A percentile compares a stretch with the other conserved stretches of the same genome.
These are phyloP conservation scores for Hemithea aestivaria DNA, from an alignment of 2,888 invertebrate species.

Conservation along the genomic window DNA sequence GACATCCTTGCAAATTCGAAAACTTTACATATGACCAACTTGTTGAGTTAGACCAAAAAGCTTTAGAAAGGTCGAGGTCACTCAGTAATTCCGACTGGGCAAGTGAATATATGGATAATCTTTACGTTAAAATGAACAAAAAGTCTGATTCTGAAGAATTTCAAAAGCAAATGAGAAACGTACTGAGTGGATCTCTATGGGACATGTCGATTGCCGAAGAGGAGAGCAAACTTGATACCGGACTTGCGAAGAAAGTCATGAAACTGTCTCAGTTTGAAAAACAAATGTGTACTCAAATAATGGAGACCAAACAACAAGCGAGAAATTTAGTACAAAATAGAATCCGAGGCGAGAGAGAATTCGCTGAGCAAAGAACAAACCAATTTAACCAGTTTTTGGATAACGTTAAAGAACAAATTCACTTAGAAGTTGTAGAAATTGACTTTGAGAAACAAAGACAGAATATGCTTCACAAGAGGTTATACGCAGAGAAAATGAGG, in stretches of 20 bases:
- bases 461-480: slow-evolving; percentile 69
- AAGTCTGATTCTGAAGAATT: slow-evolving; percentile 64
- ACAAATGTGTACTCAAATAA: slow-evolving; percentile 81
- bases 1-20: slow-evolving; percentile 54
- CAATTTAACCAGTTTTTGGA: slow-evolving; percentile 68
- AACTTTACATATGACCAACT: slow-evolving; percentile 66
- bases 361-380: slow-evolving; percentile 67
- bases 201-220: slow-evolving; percentile 71
- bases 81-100: slow-evolving; percentile 61
- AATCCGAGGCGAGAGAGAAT: slow-evolving; percentile 68
- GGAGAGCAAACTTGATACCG: slow-evolving; percentile 69
- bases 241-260: slow-evolving; percentile 76
- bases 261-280: slow-evolving; percentile 83
- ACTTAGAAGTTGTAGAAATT: slow-evolving; percentile 69
- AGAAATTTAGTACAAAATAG: slow-evolving; percentile 76
- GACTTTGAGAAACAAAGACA: slow-evolving; percentile 75
- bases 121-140: slow-evolving; percentile 63
- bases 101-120: slow-evolving; percentile 67
- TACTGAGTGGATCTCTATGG: slow-evolving; percentile 74
- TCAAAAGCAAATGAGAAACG: slow-evolving; percentile 70
- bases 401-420: slow-evolving; percentile 60
- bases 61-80: slow-evolving; percentile 43
- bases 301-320: slow-evolving; percentile 80
- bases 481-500: slow-evolving; percentile 76
- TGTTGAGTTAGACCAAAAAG: slow-evolving; percentile 49